These are phyloP conservation scores for Flexamia atlantica DNA, from an alignment of 2,888 invertebrate species.

Conservation along the genomic window DNA sequence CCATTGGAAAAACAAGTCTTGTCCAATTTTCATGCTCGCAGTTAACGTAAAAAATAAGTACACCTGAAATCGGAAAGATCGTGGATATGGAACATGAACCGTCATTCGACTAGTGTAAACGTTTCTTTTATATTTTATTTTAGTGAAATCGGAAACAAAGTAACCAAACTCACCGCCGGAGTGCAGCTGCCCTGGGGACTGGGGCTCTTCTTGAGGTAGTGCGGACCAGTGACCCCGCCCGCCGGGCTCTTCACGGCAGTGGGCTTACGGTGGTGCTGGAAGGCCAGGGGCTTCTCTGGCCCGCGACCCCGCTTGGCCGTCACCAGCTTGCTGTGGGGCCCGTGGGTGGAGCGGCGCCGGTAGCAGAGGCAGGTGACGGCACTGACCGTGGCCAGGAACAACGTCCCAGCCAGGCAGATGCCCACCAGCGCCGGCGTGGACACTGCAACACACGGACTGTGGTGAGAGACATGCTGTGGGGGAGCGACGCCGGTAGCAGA, in stretches of 20 bases:
- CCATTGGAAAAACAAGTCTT: too few species aligned
- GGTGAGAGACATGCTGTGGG: constrained; percentile 67
- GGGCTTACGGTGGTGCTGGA: constrained; percentile 81
- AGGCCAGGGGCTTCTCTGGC: constrained; percentile 65
- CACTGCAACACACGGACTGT: constrained; percentile 73
- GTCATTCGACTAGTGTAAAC: too few species aligned
- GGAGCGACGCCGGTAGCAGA: constrained; percentile 81
- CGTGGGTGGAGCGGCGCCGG: constrained; percentile 76
- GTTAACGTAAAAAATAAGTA: too few species aligned
- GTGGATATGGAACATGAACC: too few species aligned
- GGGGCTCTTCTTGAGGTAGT: constrained; percentile 95
- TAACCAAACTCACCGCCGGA: constrained; percentile 76
- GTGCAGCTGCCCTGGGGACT: constrained; percentile 86
- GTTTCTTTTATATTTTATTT: neutral
- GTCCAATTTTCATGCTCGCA: too few species aligned
- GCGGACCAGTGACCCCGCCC: constrained; percentile 81
- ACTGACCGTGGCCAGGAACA: constrained; percentile 79
- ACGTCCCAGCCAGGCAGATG: constrained; percentile 80
- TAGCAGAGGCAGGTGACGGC: constrained; percentile 83
- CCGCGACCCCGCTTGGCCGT: constrained; percentile 61
- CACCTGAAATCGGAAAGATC: too few species aligned
- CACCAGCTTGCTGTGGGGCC: constrained; percentile 74
- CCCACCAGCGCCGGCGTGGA: constrained; percentile 79
- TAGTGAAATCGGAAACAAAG: too few species aligned
- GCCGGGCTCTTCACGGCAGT: constrained; percentile 93